phyloP scores from a whole-genome alignment of 2,113 vertebrate genomes.

The Nannobrachium achirus region DNA sequence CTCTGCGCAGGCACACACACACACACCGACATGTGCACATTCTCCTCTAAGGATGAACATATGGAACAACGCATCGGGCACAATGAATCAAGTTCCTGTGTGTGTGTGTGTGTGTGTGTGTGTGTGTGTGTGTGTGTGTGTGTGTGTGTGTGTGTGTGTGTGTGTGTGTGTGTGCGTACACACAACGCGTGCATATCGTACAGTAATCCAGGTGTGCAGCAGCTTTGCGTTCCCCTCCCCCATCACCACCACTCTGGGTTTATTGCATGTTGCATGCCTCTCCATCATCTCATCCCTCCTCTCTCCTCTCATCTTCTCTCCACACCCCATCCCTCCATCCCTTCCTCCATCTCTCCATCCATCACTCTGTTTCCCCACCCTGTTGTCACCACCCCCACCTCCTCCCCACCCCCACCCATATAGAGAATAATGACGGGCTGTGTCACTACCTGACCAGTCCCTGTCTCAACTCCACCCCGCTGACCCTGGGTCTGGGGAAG shows the following conservation, averaged over 20 bases:
- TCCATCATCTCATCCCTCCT: slow-evolving; percentile 71
- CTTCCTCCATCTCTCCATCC: slow-evolving; percentile 32
- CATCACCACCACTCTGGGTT: slow-evolving; percentile 11
- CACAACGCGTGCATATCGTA: background rate
- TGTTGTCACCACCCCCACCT: background rate
- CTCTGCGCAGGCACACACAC: no score
- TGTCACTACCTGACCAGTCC: slow-evolving; percentile 87
- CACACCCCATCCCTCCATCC: slow-evolving; percentile 24
- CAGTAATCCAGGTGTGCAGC: slow-evolving; percentile 68
- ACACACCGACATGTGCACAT: no score
- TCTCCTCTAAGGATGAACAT: no score
- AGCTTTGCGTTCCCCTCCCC: slow-evolving; percentile 23
- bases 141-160: no score
- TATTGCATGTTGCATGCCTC: slow-evolving; percentile 78
- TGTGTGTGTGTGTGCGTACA: background rate
- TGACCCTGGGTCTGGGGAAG: slow-evolving; percentile 91
- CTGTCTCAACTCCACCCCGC: slow-evolving; percentile 87
- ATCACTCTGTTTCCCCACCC: no score
- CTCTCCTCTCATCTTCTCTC: slow-evolving; percentile 33
- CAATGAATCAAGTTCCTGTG: slow-evolving; percentile 1
- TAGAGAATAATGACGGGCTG: slow-evolving; percentile 91
- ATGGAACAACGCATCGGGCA: no score
- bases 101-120: no score
- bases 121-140: no score
- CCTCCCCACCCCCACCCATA: slow-evolving; percentile 13